Evolutionary conservation across 2,888 invertebrate genomes (phyloP), one percentile per base, ranked within the genome.

Genomic region (Aleiodes leptofemur): DNA sequence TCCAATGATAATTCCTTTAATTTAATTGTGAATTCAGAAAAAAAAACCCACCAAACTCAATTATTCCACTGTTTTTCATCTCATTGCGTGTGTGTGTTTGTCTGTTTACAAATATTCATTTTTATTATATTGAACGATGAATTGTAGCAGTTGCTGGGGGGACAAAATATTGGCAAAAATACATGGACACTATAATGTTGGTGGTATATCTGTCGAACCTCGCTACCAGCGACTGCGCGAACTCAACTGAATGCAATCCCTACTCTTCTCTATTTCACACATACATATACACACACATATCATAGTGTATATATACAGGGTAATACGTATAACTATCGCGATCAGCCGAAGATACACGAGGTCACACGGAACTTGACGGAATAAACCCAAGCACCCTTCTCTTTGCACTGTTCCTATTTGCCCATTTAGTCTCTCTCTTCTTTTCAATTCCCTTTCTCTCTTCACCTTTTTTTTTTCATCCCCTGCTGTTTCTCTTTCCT

Each of bases 141-240:
- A 71, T 66, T 71, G 74, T 77, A 53, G 56, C 66, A 66, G 71
- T 73, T 71, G 53, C 74, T 70, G 70, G 69, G 73, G 69, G 56
- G 43, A 43, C n/a, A 23, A 23, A 64, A 55, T 64, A 76, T 66
- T 69, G 38, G 43, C 57, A 51, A 68, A 43, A 69, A 73, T 73
- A 72, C 64, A 23, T 68, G 57, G 68, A 66, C 64, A 68, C 68
- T 70, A 51, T 43, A 51, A 69, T 71, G 71, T 72, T 43, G 72
- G 76, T 78, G 50, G 66, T 23, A 50, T 72, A 75, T 61, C 72
- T 73, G 55, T 51, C 75, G 76, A 77, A 76, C 76, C 73, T 78
- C 74, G 74, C 4, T 71, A 76, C 74, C 5, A 80, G 86, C 84
- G 84, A 81, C 83, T 86, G 86, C 86, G 86, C 86, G 84, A 83